phyloP scores from a whole-genome alignment of 2,888 invertebrate genomes.

The Enchytraeus crypticus region DNA sequence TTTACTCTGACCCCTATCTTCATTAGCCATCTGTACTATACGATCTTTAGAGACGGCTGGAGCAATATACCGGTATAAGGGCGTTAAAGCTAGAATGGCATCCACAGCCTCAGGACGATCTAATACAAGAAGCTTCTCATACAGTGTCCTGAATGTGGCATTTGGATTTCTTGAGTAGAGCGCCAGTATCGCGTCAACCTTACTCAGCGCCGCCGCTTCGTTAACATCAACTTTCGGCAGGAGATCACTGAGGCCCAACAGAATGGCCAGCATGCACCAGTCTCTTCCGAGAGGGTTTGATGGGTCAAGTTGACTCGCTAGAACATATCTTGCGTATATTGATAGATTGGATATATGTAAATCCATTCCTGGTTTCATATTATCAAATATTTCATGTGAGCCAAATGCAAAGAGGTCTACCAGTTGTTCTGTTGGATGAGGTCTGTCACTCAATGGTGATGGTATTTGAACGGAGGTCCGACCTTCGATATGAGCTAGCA shows the following conservation, averaged over 20 bases:
- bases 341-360: conserved; percentile 58
- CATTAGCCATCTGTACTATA: too few relatives aligned
- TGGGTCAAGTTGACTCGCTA: conserved; percentile 52
- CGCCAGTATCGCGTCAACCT: conserved; percentile 50
- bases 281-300: conserved; percentile 54
- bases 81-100: conserved; percentile 50
- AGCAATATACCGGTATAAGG: conserved; percentile 1
- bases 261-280: conserved; percentile 55
- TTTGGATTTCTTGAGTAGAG: conserved; percentile 51
- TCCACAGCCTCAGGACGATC: conserved; percentile 58
- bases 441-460: conserved; percentile 37
- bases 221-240: conserved; percentile 51
- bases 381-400: conserved; percentile 49
- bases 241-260: conserved; percentile 54
- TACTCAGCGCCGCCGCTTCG: conserved; percentile 35
- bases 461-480: conserved; percentile 32
- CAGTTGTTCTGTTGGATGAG: conserved; percentile 51
- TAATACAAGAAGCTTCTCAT: conserved; percentile 56
- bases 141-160: conserved; percentile 53
- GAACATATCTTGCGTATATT: conserved; percentile 53
- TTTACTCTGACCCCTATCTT: too few relatives aligned
- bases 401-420: conserved; percentile 53
- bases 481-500: conserved; percentile 48
- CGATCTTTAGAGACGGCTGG: not conserved
- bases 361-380: conserved; percentile 54